These are phyloP conservation scores for Itoplectis maculator DNA, from an alignment of 2,888 invertebrate genomes.

Conservation along the genomic window DNA sequence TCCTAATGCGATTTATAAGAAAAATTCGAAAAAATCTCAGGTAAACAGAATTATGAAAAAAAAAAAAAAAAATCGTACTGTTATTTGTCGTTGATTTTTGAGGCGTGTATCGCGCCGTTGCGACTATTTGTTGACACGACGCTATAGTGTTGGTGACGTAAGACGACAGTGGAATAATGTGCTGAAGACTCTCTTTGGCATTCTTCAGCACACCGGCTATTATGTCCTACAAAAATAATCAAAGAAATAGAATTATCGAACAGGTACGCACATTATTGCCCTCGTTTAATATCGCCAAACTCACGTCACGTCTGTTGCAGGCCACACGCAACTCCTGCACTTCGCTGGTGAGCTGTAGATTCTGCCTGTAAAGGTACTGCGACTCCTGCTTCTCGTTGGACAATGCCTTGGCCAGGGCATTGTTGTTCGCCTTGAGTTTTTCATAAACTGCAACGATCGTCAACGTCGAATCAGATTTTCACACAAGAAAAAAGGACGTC, in stretches of 20 bases:
- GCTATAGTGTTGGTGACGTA: slow-evolving; percentile 77
- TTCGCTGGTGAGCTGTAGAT: slow-evolving; percentile 74
- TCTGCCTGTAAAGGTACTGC: slow-evolving; percentile 76
- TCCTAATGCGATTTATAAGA: slow-evolving; percentile 65
- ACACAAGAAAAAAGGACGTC: background rate
- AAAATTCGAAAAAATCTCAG: background rate
- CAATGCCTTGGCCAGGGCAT: slow-evolving; percentile 78
- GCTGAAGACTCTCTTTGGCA: slow-evolving; percentile 77
- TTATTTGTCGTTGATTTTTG: slow-evolving; percentile 43
- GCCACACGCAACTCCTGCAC: slow-evolving; percentile 76
- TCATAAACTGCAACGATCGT: slow-evolving; percentile 75
- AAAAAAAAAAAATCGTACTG: slow-evolving; percentile 14
- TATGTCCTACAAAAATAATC: slow-evolving; percentile 73
- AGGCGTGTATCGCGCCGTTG: slow-evolving; percentile 42
- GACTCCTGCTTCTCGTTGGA: slow-evolving; percentile 78
- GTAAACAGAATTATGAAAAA: background rate
- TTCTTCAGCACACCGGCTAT: slow-evolving; percentile 74
- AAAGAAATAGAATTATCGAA: background rate
- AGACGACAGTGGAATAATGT: slow-evolving; percentile 75
- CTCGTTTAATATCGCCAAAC: background rate
- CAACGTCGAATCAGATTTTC: slow-evolving; percentile 27
- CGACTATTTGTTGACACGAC: slow-evolving; percentile 75
- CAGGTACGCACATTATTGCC: background rate
- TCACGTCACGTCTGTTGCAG: slow-evolving; percentile 77
- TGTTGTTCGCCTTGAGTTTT: slow-evolving; percentile 78